Evolutionary conservation across 2,113 vertebrate genomes (phyloP).

Genomic region (Ptyas mucosa): DNA sequence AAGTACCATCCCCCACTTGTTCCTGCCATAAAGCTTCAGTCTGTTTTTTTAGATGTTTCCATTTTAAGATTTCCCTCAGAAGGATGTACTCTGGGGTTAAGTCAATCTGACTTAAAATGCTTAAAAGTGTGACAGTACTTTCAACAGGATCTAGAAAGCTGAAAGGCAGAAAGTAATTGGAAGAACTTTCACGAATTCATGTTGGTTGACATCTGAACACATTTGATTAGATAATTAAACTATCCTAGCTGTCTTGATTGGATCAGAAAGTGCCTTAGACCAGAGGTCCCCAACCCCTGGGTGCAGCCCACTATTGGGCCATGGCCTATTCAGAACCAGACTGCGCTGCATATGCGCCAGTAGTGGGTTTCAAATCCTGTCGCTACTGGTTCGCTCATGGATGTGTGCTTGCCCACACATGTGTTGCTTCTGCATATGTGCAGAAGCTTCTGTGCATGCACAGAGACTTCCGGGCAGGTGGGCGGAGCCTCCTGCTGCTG

Average conservation of each 20-base stretch:
- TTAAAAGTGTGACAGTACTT: not conserved
- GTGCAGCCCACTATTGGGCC: too few species aligned
- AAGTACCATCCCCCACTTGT: not conserved
- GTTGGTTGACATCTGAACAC: not conserved
- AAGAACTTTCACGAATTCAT: not conserved
- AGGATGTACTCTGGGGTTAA: not conserved
- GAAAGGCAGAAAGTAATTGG: not conserved
- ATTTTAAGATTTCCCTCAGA: not conserved
- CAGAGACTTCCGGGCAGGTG: too few species aligned
- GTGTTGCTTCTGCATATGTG: too few species aligned
- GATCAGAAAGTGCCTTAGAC: not conserved
- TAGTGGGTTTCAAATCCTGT: too few species aligned
- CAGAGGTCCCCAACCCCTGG: not conserved
- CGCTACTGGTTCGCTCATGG: too few species aligned
- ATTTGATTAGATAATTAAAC: not conserved
- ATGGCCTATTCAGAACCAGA: not conserved
- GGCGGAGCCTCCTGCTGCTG: too few species aligned
- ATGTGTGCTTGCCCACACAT: too few species aligned
- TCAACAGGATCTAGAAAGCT: not conserved
- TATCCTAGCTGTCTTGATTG: not conserved
- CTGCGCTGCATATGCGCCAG: not conserved
- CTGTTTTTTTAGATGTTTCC: not conserved
- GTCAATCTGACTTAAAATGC: rapidly evolving
- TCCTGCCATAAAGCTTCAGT: not conserved
- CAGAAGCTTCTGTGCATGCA: too few species aligned